Evolutionary conservation across 2,888 invertebrate genomes (phyloP), one percentile per base, ranked within the genome.

Genomic region (Brachyopa scutellaris): DNA sequence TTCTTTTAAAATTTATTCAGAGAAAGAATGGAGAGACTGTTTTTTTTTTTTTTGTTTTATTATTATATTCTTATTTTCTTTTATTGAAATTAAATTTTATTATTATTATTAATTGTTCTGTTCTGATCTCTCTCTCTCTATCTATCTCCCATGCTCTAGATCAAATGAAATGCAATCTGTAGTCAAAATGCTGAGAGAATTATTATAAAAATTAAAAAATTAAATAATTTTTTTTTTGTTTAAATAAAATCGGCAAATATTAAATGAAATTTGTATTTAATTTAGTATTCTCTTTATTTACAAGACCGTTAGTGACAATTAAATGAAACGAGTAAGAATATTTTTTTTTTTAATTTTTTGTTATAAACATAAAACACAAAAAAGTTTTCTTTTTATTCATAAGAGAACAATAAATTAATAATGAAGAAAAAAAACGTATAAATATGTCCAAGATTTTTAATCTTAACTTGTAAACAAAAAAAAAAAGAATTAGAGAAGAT

Each of bases 391-490:
- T 59, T 66, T 72, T 74, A 55, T 53, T 61, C 47, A 59, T 73
- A 73, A 69, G 69, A 80, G 69, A 80, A 74, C 74, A 74, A 80
- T 80, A 74, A 80, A 69, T 53, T 9, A 8, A 57, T 17, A 26
- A 23, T 7, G 11, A 55, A 21, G 61, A 55, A 47, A 36, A 33
- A 61, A 45, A 62, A 62, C 13, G 17, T 42, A 51, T 64, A 64
- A 76, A 59, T 76, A 80, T 69, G 80, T 80, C 69, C 69, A 80
- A 76, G 64, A 76, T 76, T 59, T 59, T 55, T 80, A 69, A 74
- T 42, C 11, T 53, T 74, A 80, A 80, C 62, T 57, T 69, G 47
- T 62, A 26, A 47, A 51, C 21, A 47, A 61, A 62, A 38, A 11
- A 31, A 55, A 40, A 55, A 33, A 40, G 8, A 61, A 64, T 36